phyloP scores from a whole-genome alignment of 2,888 invertebrate species.

The Eledone cirrhosa region DNA sequence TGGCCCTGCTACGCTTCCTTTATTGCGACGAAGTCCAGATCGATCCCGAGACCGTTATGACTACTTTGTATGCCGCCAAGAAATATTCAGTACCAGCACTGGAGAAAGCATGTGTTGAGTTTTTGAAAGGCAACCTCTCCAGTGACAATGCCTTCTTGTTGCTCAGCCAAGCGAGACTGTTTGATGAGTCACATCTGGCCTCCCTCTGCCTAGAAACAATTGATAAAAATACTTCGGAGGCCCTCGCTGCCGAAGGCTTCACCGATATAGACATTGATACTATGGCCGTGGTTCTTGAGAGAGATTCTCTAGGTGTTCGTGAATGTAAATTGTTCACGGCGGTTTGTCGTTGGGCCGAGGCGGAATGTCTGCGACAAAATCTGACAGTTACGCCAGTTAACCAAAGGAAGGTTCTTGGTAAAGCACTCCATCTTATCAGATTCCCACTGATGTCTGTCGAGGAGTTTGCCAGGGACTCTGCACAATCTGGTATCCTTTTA shows the following conservation, averaged over 20 bases:
- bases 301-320: conserved; percentile 81
- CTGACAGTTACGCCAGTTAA: conserved; percentile 75
- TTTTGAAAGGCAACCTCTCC: conserved; percentile 77
- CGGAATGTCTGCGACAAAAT: conserved; percentile 77
- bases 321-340: conserved; percentile 80
- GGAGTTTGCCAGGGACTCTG: conserved; percentile 78
- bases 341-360: conserved; percentile 64
- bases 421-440: conserved; percentile 78
- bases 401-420: conserved; percentile 76
- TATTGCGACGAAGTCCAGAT: conserved; percentile 86
- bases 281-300: conserved; percentile 78
- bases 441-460: conserved; percentile 87
- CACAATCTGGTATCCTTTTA: conserved; percentile 76
- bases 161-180: conserved; percentile 79
- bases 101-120: conserved; percentile 85
- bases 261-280: conserved; percentile 84
- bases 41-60: conserved; percentile 86
- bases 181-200: conserved; percentile 85
- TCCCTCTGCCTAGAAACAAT: conserved; percentile 83
- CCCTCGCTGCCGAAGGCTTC: conserved; percentile 81
- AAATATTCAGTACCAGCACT: conserved; percentile 86
- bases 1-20: conserved; percentile 75
- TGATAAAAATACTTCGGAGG: conserved; percentile 83
- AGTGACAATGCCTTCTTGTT: conserved; percentile 86
- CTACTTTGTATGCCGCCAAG: conserved; percentile 85